Base-by-base conservation (phyloP, 2,797 vertebrate genomes). In the Euthynnus affinis region DNA sequence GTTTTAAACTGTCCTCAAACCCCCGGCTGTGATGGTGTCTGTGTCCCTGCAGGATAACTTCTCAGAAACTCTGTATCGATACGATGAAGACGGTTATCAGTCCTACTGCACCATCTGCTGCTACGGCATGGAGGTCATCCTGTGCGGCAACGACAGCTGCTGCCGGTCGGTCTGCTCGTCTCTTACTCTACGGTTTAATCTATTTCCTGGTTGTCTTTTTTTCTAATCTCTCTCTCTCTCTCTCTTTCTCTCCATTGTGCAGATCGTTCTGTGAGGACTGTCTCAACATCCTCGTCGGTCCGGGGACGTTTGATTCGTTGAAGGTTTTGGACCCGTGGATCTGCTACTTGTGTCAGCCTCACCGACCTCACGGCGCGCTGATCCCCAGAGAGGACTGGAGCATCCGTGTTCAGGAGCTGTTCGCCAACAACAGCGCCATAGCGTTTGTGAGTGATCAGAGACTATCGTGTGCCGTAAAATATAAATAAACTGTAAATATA, bases 211-310 rank as follows among this genome's bases (percentile, higher is more conserved):
- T 0, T 2, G 1, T 49, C 8, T 22, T 9, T 37, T 9, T 37
- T 15, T 4, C 4, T 15, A 4, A 4, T 42, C 20, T 29, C 15
- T 7, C 6, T 12, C 1, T 13, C 29, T 5, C 46, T 48, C 8
- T 4, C 34, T 13, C 18, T 2, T 27, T 22, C 1, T 65, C 13
- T 40, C 0, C 32, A 4, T 76, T n/a, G n/a, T n/a, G 0, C 87
- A 99, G 98, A 73, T 98, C 96, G 57, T 99, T 95, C 89, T 99
- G 98, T 1, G 92, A 93, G 23, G 96, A 98, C 77, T 99, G 98
- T 70, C 89, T 99, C 89, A 95, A 98, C 49, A 95, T 96, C 78
- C 93, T 99, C 27, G 95, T 97, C 48, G 96, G 96, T 0, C 15
- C 87, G 0, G 96, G 96, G 10, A 96, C 96, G 0, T 97, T 97